Evolutionary conservation across 23 tunicate genomes (phyloP).

Genomic region (Pegea sp.): DNA sequence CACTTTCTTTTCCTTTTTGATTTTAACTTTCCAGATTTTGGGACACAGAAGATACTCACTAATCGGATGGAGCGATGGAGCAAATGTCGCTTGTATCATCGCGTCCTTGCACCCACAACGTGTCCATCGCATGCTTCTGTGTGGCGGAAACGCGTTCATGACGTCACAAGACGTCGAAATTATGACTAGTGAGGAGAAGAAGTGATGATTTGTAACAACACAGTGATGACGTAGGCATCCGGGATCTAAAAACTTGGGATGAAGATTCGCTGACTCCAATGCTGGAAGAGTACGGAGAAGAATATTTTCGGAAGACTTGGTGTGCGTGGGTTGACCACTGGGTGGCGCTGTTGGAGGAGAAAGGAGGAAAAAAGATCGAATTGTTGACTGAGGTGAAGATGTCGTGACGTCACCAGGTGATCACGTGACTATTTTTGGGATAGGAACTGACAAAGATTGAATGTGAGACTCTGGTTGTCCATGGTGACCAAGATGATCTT

Average conservation of each 20-base stretch:
- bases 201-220: neutral
- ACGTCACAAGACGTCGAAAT: neutral
- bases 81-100: neutral
- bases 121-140: neutral
- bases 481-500: conserved; percentile 61
- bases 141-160: conserved; percentile 1
- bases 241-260: neutral
- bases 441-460: conserved; percentile 3
- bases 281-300: neutral
- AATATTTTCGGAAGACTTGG: neutral
- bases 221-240: neutral
- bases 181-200: neutral
- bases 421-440: neutral
- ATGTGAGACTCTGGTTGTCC: conserved; percentile 41
- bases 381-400: neutral
- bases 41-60: neutral
- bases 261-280: neutral
- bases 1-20: neutral
- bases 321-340: neutral
- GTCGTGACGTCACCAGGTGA: neutral
- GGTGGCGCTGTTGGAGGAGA: neutral
- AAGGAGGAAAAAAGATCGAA: neutral
- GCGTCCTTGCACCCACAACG: neutral
- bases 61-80: neutral
- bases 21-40: neutral